Percentiles rank a stretch among this genome's conserved stretches.
Conservation (phyloP, 2,113 vertebrate species). For the Dasyornis broadbenti region DNA sequence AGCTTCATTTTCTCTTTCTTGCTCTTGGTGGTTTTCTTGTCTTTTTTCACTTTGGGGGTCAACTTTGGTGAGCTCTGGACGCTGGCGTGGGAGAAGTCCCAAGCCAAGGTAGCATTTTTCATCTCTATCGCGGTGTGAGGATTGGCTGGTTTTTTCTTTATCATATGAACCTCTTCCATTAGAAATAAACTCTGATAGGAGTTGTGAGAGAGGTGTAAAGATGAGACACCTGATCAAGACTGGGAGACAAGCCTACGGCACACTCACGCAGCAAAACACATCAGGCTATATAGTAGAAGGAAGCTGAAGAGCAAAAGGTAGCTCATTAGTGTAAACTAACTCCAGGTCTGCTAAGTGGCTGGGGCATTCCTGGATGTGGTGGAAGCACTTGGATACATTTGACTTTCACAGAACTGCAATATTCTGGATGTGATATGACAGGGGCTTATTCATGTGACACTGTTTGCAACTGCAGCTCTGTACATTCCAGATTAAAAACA, state of each 20-base stretch:
- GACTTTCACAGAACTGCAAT: neutral
- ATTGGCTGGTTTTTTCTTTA: constrained; percentile 81
- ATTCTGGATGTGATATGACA: neutral
- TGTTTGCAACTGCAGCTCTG: neutral
- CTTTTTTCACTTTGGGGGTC: constrained; percentile 82
- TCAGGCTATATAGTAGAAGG: constrained; percentile 79
- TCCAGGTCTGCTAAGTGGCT: constrained; percentile 50
- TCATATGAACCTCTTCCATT: constrained; percentile 89
- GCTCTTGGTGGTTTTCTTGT: constrained; percentile 71
- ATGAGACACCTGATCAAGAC: constrained; percentile 82
- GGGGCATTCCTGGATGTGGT: constrained; percentile 45
- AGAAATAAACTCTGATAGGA: constrained; percentile 91
- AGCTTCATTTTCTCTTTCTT: constrained; percentile 76
- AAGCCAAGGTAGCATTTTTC: constrained; percentile 86
- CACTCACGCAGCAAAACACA: constrained; percentile 82
- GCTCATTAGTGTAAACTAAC: constrained; percentile 79
- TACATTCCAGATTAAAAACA: neutral
- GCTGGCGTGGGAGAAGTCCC: constrained; percentile 87
- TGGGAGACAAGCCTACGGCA: constrained; percentile 76
- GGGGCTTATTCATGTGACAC: neutral
- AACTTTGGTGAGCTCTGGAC: constrained; percentile 86
- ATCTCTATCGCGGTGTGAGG: constrained; percentile 86
- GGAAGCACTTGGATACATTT: constrained; percentile 32
- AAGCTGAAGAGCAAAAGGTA: constrained; percentile 83
- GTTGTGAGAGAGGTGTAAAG: constrained; percentile 83